Evolutionary conservation across 2,113 vertebrate genomes (phyloP).

Genomic region (Canis aureus): DNA sequence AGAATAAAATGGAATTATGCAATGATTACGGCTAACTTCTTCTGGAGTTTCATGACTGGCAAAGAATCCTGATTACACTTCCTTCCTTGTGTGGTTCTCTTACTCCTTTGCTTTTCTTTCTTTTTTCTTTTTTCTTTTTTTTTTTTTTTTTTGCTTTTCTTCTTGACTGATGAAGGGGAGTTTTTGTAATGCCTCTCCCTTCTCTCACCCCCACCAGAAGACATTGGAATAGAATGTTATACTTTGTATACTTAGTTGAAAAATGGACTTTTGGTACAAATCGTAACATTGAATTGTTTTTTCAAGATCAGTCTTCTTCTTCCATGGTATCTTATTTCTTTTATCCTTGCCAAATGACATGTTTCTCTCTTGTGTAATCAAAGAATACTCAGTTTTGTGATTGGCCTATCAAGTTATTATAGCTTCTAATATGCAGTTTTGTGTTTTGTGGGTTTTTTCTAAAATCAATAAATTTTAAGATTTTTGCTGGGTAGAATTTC

Average conservation of each 20-base stretch:
- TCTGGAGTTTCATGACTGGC: background rate
- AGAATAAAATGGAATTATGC: background rate
- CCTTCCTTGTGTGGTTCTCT: background rate
- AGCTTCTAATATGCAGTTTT: background rate
- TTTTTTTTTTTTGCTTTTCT: background rate
- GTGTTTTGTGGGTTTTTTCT: background rate
- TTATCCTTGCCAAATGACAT: background rate
- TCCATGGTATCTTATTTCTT: background rate
- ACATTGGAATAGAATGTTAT: background rate
- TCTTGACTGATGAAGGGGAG: background rate
- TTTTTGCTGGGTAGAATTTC: constrained; percentile 13
- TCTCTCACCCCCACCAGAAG: background rate
- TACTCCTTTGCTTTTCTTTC: background rate
- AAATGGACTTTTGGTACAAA: background rate
- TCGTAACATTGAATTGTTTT: background rate
- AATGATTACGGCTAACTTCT: background rate
- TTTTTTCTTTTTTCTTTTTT: too few species aligned
- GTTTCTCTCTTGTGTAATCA: background rate
- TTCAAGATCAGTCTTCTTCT: constrained; percentile 8
- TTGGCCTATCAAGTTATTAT: background rate
- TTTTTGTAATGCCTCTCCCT: background rate
- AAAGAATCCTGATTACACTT: background rate
- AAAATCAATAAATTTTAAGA: background rate
- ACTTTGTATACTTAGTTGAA: background rate
- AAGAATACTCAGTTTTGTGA: background rate